Base-by-base conservation (phyloP, 2,888 invertebrate species). In the Linhomoeus sp. region DNA sequence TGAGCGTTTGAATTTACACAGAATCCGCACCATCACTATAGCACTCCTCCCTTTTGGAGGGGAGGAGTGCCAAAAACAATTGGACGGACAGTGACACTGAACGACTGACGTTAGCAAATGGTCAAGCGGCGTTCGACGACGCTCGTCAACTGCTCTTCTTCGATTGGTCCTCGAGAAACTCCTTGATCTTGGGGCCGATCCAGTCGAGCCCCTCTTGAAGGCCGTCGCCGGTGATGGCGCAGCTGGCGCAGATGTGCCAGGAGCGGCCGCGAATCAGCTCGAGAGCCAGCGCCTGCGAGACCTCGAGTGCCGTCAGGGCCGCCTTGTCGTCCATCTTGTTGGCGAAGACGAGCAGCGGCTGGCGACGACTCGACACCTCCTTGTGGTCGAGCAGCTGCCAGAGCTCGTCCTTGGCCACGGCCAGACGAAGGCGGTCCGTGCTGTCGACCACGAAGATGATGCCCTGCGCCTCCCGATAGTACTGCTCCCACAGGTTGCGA, bases 401-500 rank as follows among this genome's bases (percentile, higher is more conserved):
- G 57, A 97, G 66, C 71, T 97, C 94, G 67, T 97, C 92, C 63
- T 83, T 83, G 0, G 84, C 87, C 41, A 94, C 90, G 53, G 88
- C 86, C 56, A 94, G 74, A 49, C 94, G 72, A 59, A 97, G 72
- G 50, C 67, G 66, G 67, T 97, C 94, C 50, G 85, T 82, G 53
- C 87, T 81, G 68, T 97, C 94, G 42, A 94, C 80, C 2, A 94
- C 88, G 70, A 88, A 97, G 55, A 97, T 81, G 55, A 97, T 78
- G 5, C 87, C 94, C 63, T 92, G 79, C 52, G 88, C 84, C 59
- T 81, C 80, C 56, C 79, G 77, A 69, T 92, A 94, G 71, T 92
- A 90, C 57, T 87, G 81, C 68, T 94, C 92, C 94, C 94, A 97
- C 37, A 94, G 72, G 61, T 81, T 83, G 52, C 94, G 75, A 67